Evolutionary conservation across 2,797 vertebrate genomes (phyloP), one percentile per base, ranked within the genome.

Genomic region (Oophaga sylvatica): DNA sequence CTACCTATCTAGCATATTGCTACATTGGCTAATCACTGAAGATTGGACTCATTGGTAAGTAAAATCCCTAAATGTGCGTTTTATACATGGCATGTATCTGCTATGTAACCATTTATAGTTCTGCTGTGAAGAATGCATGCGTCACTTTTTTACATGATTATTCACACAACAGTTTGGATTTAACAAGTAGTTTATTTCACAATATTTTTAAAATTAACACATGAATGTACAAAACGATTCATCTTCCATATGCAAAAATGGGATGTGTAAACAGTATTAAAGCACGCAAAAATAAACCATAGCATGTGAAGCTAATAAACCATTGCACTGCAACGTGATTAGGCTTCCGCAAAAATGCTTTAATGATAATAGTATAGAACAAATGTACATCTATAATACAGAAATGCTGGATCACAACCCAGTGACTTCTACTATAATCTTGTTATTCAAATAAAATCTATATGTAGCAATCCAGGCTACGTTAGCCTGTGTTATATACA

Each of bases 281-380:
- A 65, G 19, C 19, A 75, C 15, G 22, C 45, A 20, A 45, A 26
- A 77, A 56, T n/a, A 57, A 22, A 76, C 75, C 22, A 29, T 35
- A 68, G 35, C 35, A 73, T 84, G 13, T 59, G 75, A 63, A 73
- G 63, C 73, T 59, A 78, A 59, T 63, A 79, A 80, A 86, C 56
- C 88, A 89, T 86, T 87, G 88, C 88, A 82, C 88, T 86, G 88
- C 88, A 89, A 87, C 77, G 80, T 71, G 62, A 71, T 83, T 62
- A 83, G 84, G 35, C 80, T 84, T n/a, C 82, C 57, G 31, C 71
- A 85, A 78, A 63, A 67, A 85, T 15, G 20, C 26, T n/a, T n/a
- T n/a, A 62, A 80, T 63, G 56, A 57, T 83, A 59, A 75, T 77
- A 22, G 48, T 84, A 77, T 77, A 65, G 70, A 86, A 62, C 70